A percentile compares a stretch with the other conserved stretches of the same genome.
These are phyloP conservation scores for Heliconius nattereri DNA, from an alignment of 1,140 invertebrate species.

Conservation along the genomic window DNA sequence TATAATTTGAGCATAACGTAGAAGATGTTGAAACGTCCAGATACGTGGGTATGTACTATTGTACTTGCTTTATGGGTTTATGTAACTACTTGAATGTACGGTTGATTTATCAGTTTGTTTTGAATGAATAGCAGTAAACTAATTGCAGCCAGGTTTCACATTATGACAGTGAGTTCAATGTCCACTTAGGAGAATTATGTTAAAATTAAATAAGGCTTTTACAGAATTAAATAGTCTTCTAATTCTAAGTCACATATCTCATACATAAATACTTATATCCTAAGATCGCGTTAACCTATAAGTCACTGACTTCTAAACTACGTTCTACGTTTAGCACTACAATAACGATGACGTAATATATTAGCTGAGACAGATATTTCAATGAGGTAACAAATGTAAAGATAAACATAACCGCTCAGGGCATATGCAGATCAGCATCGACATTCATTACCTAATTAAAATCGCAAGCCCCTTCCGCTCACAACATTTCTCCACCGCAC, in stretches of 20 bases:
- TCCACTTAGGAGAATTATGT: neutral
- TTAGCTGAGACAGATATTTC: slow-evolving; percentile 37
- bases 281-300: no score
- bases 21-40: slow-evolving; percentile 20
- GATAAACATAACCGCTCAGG: slow-evolving; percentile 78
- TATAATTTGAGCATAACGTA: slow-evolving; percentile 58
- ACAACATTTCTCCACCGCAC: slow-evolving; percentile 79
- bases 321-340: no score
- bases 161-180: neutral
- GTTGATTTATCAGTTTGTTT: neutral
- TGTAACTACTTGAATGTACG: neutral
- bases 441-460: slow-evolving; percentile 82
- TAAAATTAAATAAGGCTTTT: neutral
- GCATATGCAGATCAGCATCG: slow-evolving; percentile 80
- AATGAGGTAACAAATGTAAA: slow-evolving; percentile 65
- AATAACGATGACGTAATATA: neutral
- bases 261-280: no score
- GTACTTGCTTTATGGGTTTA: neutral
- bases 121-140: neutral
- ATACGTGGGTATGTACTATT: neutral
- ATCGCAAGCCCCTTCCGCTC: slow-evolving; percentile 79
- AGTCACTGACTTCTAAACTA: no score
- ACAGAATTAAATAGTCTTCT: no score
- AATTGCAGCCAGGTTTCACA: neutral
- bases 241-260: no score